These are phyloP conservation scores for Xenops minutus DNA, from an alignment of 2,797 vertebrate genomes.

Conservation along the genomic window DNA sequence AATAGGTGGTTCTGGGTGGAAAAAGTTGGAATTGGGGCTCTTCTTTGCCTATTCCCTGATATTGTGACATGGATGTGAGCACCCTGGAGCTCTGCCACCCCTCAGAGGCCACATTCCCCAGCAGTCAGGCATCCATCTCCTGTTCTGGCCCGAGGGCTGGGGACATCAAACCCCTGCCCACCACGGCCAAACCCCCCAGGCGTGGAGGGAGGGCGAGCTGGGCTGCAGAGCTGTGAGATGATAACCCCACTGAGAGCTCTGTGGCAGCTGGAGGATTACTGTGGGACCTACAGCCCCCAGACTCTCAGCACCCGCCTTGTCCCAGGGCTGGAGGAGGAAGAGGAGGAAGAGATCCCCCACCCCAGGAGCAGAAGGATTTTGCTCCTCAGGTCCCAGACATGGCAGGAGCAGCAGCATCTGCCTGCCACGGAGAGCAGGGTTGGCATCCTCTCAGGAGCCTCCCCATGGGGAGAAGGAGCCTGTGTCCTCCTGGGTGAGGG, in stretches of 20 bases:
- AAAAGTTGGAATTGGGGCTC: neutral
- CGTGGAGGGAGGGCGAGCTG: neutral
- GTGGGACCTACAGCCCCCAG: neutral
- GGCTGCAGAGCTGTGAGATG: neutral
- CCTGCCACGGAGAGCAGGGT: fast-evolving
- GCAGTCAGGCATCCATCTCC: neutral
- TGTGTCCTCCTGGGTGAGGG: fast-evolving
- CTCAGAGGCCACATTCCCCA: neutral
- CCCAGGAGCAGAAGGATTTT: neutral
- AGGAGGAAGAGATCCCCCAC: neutral
- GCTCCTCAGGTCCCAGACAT: neutral
- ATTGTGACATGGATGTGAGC: fast-evolving
- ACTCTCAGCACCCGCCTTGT: fast-evolving
- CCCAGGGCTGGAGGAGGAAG: neutral
- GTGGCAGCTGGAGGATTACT: neutral
- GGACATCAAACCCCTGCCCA: neutral
- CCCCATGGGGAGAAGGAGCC: fast-evolving
- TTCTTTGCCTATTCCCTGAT: neutral
- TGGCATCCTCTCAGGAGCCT: neutral
- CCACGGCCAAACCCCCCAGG: neutral
- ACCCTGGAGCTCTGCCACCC: neutral
- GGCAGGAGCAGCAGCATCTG: neutral
- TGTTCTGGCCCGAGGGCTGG: neutral
- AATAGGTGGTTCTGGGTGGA: neutral
- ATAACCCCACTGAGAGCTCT: neutral